Evolutionary conservation across 2,797 vertebrate species (phyloP).

Genomic region (Thamnophis elegans): DNA sequence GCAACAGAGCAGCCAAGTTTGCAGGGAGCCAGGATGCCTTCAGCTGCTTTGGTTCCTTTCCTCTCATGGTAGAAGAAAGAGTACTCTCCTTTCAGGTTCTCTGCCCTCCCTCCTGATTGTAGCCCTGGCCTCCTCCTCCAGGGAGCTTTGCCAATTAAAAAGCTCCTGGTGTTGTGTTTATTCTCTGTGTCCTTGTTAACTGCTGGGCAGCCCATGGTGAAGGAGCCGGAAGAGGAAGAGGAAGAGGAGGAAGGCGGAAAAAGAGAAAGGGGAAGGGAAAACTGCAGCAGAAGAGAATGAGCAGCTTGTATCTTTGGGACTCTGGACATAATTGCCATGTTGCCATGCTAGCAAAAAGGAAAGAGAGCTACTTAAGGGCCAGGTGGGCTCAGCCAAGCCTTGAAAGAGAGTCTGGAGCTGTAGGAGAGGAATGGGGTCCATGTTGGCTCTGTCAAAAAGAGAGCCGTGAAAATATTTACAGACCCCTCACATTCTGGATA

Average conservation of each 20-base stretch:
- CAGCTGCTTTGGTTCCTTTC: constrained; percentile 33
- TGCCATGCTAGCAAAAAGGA: constrained; percentile 32
- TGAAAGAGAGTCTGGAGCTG: constrained; percentile 44
- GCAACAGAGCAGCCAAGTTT: constrained; percentile 43
- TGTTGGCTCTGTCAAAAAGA: constrained; percentile 17
- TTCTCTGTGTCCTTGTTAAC: constrained; percentile 55
- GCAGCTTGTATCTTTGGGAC: constrained; percentile 47
- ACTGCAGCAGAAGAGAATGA: constrained; percentile 1
- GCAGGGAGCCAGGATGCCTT: neutral
- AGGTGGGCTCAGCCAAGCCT: constrained; percentile 15
- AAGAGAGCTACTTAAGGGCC: constrained; percentile 26
- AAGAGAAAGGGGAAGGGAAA: neutral
- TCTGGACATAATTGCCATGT: constrained; percentile 37
- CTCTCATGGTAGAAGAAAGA: constrained; percentile 52
- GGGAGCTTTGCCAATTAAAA: constrained; percentile 62
- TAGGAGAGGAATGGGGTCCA: constrained; percentile 16
- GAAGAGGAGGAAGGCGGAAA: no score
- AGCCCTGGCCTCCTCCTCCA: constrained; percentile 40
- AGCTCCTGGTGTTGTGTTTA: constrained; percentile 73
- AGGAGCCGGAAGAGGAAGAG: no score
- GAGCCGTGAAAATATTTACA: no score
- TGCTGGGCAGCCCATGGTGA: constrained; percentile 26
- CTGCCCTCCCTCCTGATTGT: constrained; percentile 32
- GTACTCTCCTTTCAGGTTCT: constrained; percentile 51
- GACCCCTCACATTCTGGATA: no score